Percentiles rank a stretch among this genome's conserved stretches.
Conservation (phyloP, 2,888 invertebrate genomes). For the Stenolophus ochropezus region DNA sequence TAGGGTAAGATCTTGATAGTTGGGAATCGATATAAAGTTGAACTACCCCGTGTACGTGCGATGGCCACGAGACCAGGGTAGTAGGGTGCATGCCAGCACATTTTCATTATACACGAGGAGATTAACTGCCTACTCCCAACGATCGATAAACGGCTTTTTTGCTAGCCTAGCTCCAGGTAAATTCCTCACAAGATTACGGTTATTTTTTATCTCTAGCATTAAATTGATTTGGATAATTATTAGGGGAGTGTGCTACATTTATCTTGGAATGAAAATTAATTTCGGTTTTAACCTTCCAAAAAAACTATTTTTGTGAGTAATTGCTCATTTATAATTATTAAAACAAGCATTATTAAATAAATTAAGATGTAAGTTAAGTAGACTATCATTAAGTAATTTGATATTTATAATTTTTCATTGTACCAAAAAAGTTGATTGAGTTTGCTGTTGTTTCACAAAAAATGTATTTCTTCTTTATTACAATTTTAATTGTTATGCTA, state of each 20-base stretch:
- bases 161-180: constrained; percentile 28
- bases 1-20: constrained; percentile 20
- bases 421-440: too few species aligned
- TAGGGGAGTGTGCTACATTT: constrained; percentile 1
- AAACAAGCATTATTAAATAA: too few species aligned
- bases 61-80: constrained; percentile 1
- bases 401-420: too few species aligned
- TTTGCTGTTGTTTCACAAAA: too few species aligned
- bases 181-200: constrained; percentile 20
- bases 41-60: constrained; percentile 20
- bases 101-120: constrained; percentile 35
- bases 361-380: too few species aligned
- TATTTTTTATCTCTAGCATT: constrained; percentile 10
- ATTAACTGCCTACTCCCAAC: not conserved
- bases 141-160: constrained; percentile 31
- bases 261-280: not conserved
- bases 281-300: not conserved
- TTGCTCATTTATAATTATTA: too few species aligned
- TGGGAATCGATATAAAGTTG: constrained; percentile 36
- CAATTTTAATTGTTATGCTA: too few species aligned
- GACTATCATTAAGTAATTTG: too few species aligned
- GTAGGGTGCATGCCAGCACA: constrained; percentile 38
- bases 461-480: too few species aligned
- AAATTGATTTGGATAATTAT: constrained; percentile 28
- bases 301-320: too few species aligned